Evolutionary conservation across 2,113 vertebrate genomes (phyloP).

Genomic region (rat (Rattus norvegicus)): DNA sequence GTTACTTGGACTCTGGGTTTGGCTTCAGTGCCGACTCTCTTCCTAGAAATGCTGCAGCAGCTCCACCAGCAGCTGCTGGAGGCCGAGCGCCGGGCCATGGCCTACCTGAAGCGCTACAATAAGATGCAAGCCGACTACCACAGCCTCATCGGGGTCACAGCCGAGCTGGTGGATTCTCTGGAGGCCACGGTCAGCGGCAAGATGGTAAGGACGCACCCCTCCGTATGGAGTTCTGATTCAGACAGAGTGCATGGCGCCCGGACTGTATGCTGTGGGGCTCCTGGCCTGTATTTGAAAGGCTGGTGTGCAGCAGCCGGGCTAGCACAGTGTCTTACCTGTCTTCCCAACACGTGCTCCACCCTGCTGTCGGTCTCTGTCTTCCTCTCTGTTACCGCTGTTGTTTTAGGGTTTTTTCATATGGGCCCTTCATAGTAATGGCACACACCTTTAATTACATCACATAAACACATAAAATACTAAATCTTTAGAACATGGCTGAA

Average conservation of each 20-base stretch:
- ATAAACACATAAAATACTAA: not conserved
- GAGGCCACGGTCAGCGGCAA: constrained; percentile 95
- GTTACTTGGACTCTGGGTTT: not conserved
- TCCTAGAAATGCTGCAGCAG: constrained; percentile 89
- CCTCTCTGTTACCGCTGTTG: not conserved
- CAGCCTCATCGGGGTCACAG: constrained; percentile 93
- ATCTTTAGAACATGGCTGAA: not conserved
- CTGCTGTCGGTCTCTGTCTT: not conserved
- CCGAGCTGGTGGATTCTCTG: constrained; percentile 96
- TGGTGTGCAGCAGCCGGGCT: fast-evolving
- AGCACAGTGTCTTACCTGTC: not conserved
- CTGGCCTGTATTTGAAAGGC: not conserved
- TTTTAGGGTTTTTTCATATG: not conserved
- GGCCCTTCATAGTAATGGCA: too few species aligned
- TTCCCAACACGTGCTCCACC: too few species aligned
- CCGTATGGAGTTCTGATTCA: not conserved
- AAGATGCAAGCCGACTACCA: constrained; percentile 93
- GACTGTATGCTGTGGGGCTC: fast-evolving
- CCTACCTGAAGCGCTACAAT: constrained; percentile 89
- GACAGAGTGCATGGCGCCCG: fast-evolving
- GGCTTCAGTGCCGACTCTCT: not conserved
- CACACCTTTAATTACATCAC: not conserved
- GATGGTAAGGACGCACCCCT: constrained; percentile 88
- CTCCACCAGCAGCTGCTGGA: constrained; percentile 92
- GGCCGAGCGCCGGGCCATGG: constrained; percentile 88